Percentiles rank a stretch among this genome's conserved stretches.
Evolutionary conservation across 2,113 vertebrate genomes (phyloP).

Genomic region (Pteruthius melanotis): DNA sequence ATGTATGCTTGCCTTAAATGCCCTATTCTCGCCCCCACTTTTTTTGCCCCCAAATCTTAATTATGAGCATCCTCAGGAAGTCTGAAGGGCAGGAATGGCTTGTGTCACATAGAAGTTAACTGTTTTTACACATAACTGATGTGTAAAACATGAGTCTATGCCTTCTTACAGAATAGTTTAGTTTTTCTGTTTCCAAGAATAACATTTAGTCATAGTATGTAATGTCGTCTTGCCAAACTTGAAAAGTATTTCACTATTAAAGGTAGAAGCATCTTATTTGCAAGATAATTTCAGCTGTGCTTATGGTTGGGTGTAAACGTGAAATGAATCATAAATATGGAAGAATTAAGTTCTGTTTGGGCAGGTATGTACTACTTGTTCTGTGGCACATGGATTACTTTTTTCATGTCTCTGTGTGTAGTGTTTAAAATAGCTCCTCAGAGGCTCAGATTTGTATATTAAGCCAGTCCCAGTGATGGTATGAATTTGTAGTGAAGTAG

Average conservation of each 20-base stretch:
- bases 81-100: neutral
- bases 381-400: neutral
- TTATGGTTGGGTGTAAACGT: neutral
- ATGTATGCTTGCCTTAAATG: neutral
- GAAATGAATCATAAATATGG: neutral
- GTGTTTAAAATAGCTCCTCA: neutral
- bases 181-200: neutral
- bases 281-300: neutral
- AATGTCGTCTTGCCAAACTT: neutral
- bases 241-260: neutral
- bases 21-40: accelerated
- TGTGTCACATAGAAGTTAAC: neutral
- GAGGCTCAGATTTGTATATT: neutral
- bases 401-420: neutral
- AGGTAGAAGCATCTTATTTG: neutral
- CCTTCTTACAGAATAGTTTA: neutral
- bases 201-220: neutral
- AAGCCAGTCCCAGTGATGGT: neutral
- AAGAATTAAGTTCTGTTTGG: neutral
- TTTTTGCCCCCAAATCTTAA: neutral
- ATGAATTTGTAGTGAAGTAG: neutral
- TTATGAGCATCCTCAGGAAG: neutral
- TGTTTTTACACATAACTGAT: neutral
- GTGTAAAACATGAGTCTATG: neutral
- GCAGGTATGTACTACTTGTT: accelerated